These are phyloP conservation scores for Brachyhypopomus gauderio DNA, from an alignment of 2,113 vertebrate genomes.

Conservation along the genomic window DNA sequence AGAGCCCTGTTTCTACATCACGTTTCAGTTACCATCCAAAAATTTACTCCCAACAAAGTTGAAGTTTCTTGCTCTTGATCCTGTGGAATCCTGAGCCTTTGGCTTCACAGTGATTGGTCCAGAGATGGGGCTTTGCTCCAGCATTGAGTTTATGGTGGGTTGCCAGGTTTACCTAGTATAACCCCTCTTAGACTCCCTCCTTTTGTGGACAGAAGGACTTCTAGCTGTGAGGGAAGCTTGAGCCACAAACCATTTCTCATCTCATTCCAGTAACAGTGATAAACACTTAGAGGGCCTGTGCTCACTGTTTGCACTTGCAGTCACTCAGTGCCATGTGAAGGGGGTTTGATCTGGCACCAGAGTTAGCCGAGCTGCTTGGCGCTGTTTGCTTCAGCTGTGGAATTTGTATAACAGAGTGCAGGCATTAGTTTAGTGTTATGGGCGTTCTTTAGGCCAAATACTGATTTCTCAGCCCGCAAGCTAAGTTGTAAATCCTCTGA, in stretches of 20 bases:
- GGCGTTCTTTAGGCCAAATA: not conserved
- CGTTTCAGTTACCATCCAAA: not conserved
- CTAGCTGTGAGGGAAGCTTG: constrained; percentile 34
- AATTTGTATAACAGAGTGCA: constrained; percentile 4
- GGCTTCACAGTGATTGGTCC: not conserved
- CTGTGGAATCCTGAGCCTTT: not conserved
- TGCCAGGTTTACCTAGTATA: constrained; percentile 71
- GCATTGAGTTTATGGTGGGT: constrained; percentile 55
- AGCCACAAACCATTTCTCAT: constrained; percentile 57
- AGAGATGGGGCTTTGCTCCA: constrained; percentile 56
- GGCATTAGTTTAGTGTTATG: not conserved
- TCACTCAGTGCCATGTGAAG: constrained; percentile 9
- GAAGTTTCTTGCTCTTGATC: not conserved
- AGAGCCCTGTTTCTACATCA: too few relatives aligned
- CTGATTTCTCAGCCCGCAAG: not conserved
- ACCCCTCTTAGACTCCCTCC: constrained; percentile 62
- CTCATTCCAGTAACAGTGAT: constrained; percentile 58
- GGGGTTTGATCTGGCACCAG: not conserved
- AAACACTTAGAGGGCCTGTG: constrained; percentile 55
- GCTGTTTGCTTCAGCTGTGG: not conserved
- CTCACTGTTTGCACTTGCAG: constrained; percentile 37
- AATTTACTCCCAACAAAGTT: not conserved
- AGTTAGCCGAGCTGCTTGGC: not conserved
- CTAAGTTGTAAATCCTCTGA: not conserved
- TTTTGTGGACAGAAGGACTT: constrained; percentile 35